phyloP scores from a whole-genome alignment of 2,797 vertebrate genomes.

The Malurus leucopterus region DNA sequence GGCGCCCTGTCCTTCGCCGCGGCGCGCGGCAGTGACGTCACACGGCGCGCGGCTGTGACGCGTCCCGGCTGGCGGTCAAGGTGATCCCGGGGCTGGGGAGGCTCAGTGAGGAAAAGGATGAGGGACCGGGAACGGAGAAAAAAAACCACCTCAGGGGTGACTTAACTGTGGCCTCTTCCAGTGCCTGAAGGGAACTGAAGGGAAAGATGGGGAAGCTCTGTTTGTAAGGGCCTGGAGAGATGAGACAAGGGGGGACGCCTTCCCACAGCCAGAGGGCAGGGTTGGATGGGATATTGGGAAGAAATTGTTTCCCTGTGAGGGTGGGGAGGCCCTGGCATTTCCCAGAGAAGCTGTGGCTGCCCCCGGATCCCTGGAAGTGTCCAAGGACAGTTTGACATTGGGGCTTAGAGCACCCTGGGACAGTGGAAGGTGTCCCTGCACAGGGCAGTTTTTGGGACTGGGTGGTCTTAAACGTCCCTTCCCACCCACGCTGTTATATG shows the following conservation, averaged over 20 bases:
- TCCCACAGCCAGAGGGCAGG: background rate
- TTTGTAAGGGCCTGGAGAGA: background rate
- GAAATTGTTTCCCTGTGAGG: background rate
- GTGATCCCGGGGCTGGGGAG: fast-evolving
- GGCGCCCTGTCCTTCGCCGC: background rate
- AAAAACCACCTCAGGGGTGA: background rate
- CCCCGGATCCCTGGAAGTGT: background rate
- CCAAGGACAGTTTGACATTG: fast-evolving
- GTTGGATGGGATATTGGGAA: fast-evolving
- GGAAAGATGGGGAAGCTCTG: fast-evolving
- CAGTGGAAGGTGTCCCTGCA: fast-evolving
- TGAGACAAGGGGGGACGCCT: background rate
- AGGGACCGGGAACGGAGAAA: fast-evolving
- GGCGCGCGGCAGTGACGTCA: background rate
- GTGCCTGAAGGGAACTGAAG: background rate
- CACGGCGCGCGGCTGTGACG: background rate
- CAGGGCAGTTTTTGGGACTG: background rate
- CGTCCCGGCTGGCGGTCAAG: fast-evolving
- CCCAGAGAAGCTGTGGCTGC: background rate
- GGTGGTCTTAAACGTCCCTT: background rate
- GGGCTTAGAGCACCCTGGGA: background rate
- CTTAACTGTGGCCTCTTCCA: background rate
- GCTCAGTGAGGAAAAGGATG: fast-evolving
- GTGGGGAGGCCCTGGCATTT: background rate
- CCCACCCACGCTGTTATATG: background rate